Conservation (phyloP, 2,888 invertebrate genomes). For the Parnassius orleans region DNA sequence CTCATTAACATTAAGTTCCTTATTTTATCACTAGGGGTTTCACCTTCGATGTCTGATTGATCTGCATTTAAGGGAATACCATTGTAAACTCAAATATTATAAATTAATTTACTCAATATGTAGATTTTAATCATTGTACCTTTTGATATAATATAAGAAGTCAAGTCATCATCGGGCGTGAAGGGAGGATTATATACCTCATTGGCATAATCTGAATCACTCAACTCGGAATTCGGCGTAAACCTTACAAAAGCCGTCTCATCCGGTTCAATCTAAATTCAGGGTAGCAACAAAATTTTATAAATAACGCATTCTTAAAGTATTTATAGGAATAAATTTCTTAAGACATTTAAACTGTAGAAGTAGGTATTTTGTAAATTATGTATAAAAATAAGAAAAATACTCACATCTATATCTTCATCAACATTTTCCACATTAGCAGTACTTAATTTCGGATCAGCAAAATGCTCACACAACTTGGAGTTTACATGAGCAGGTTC, state of each 20-base stretch:
- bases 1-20: conserved; percentile 62
- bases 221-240: conserved; percentile 83
- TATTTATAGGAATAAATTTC: no score
- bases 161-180: conserved; percentile 69
- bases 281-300: conserved; percentile 35
- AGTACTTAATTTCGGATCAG: conserved; percentile 59
- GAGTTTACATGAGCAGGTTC: conserved; percentile 60
- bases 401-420: conserved; percentile 51
- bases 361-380: background rate
- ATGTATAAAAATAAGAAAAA: conserved; percentile 6
- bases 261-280: conserved; percentile 83
- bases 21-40: conserved; percentile 65
- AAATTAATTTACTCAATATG: background rate
- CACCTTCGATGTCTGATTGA: conserved; percentile 37
- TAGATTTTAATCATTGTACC: conserved; percentile 39
- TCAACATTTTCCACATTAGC: conserved; percentile 41
- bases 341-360: no score
- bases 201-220: conserved; percentile 87
- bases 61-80: conserved; percentile 34
- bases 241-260: conserved; percentile 90
- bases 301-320: no score
- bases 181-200: conserved; percentile 89
- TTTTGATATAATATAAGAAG: conserved; percentile 52
- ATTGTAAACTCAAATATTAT: background rate
- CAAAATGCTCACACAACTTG: conserved; percentile 68